Evolutionary conservation across 1,140 invertebrate genomes (phyloP), one percentile per base, ranked within the genome.

Genomic region (Diabrotica virgifera): DNA sequence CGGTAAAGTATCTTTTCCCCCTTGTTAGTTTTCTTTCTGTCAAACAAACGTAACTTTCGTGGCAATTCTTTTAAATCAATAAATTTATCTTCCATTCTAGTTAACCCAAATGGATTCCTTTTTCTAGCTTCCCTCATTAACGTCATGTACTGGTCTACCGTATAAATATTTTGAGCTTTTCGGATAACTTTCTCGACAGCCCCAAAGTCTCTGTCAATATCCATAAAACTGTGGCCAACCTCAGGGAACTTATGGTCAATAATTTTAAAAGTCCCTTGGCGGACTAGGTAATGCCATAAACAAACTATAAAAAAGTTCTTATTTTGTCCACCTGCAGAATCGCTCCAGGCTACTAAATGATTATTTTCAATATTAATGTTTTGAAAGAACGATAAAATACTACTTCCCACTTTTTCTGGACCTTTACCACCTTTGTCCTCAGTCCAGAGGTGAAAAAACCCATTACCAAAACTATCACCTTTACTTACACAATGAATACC

Each of bases 171-270:
- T 37, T 64, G 60, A 59, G n/a, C 64, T 59, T 60, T 64, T 52
- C 69, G 52, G 10, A 70, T 51, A n/a, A 5, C 36, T 61, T 69
- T 68, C 63, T 66, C 63, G 36, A 69, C 65, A n/a, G 67, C 36
- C 12, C 50, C 70, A 65, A 72, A 70, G 51, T 66, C 67, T 46
- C 67, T 36, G 60, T 72, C 70, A 6, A 61, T 66, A 59, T 71
- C 63, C 10, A 71, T 52, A 54, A 63, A 69, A 5, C 14, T 61
- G 37, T 71, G 67, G n/a, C 67, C 60, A 36, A 71, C 64, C 13
- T 69, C 67, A 7, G 69, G 64, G 62, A 72, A 68, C 51, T 70
- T 72, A 53, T 67, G 65, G 13, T 70, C 65, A 40, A 70, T 63
- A 38, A 52, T 56, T 37, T 62, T 65, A 36, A 70, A 59, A 11